These are phyloP conservation scores for Lipotes vexillifer DNA, from an alignment of 2,113 vertebrate genomes.

Conservation along the genomic window DNA sequence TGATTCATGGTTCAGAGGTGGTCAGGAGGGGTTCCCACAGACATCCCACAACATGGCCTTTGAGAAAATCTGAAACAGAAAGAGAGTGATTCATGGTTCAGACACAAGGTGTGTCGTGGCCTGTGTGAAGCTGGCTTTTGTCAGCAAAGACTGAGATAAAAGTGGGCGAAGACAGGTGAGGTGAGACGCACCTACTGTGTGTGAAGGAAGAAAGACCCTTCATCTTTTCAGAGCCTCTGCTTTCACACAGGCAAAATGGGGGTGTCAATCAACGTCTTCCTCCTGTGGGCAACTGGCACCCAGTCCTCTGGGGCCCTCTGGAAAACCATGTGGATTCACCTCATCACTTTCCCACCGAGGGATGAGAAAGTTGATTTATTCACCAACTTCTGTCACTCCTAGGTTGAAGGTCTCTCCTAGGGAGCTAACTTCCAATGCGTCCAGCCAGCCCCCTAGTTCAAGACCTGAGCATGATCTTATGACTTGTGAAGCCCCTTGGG, in stretches of 20 bases:
- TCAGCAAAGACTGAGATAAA: background rate
- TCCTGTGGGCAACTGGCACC: background rate
- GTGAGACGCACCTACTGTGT: background rate
- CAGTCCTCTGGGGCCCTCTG: background rate
- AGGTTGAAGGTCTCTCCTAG: background rate
- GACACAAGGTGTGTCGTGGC: background rate
- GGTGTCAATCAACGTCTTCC: background rate
- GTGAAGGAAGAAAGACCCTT: background rate
- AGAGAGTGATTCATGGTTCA: background rate
- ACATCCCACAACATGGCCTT: background rate
- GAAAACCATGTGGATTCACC: background rate
- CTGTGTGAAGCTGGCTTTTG: background rate
- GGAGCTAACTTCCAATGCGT: background rate
- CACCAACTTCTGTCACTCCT: background rate
- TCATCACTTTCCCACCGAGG: background rate
- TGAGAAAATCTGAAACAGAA: background rate
- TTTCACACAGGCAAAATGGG: background rate
- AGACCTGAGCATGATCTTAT: background rate
- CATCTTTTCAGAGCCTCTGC: background rate
- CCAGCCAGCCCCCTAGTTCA: background rate
- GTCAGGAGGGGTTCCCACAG: too few relatives aligned
- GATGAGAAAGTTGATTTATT: background rate
- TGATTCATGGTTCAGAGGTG: background rate
- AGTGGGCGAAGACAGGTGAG: background rate
- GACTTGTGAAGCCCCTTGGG: background rate